Evolutionary conservation across 1,140 invertebrate species (phyloP).

Genomic region (Eriocheir sinensis): DNA sequence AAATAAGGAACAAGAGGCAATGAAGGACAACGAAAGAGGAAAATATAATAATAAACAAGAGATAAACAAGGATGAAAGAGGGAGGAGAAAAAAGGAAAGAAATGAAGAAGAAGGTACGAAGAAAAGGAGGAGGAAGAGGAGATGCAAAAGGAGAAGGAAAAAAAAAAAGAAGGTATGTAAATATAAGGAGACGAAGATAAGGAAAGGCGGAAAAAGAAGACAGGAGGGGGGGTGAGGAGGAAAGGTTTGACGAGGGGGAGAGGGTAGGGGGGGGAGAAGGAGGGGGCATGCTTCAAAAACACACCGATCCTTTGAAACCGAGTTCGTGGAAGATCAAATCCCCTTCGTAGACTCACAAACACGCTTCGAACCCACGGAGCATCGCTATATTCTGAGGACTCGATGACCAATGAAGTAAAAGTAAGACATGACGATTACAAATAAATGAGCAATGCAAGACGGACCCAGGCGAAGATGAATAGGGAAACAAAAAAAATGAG

Average conservation of each 20-base stretch:
- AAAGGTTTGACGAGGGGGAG: not conserved
- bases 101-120: no score
- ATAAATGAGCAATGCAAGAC: no score
- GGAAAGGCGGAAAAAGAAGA: not conserved
- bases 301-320: not conserved
- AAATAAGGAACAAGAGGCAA: no score
- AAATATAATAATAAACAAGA: not conserved
- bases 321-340: not conserved
- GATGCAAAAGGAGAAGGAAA: not conserved
- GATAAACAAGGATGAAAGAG: not conserved
- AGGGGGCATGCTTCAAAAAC: not conserved
- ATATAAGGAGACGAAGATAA: no score
- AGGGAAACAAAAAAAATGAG: no score
- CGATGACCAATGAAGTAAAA: no score
- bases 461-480: no score
- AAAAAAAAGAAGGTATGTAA: not conserved
- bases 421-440: no score
- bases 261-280: not conserved
- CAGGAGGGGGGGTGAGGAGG: not conserved
- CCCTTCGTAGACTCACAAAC: not conserved
- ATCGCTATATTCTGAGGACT: no score
- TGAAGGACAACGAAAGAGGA: not conserved
- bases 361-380: not conserved
- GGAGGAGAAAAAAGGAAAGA: not conserved
- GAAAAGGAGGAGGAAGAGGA: no score